Percentiles rank a stretch among this genome's conserved stretches.
These are phyloP conservation scores for Neofelis nebulosa DNA, from an alignment of 2,113 vertebrate species.

Conservation along the genomic window DNA sequence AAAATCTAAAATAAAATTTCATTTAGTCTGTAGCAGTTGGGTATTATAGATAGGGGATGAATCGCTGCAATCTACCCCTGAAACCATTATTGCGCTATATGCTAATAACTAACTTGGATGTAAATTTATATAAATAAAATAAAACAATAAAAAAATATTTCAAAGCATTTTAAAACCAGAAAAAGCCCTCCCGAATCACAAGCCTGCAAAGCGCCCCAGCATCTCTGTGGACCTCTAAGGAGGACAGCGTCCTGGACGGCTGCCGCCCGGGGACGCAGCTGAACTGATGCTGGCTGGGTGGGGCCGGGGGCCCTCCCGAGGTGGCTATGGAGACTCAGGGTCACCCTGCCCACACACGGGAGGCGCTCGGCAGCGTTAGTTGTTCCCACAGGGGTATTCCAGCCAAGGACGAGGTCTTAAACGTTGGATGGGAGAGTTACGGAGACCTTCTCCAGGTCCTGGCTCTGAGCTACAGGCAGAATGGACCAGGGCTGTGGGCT, in stretches of 20 bases:
- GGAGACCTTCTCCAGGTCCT: no score
- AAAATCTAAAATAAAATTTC: neutral
- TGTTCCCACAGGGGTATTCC: fast-evolving
- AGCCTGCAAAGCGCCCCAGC: fast-evolving
- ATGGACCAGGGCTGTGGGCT: fast-evolving
- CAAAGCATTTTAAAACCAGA: neutral
- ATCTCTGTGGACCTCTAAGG: neutral
- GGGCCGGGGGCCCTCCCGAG: fast-evolving
- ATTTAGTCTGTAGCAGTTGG: no score
- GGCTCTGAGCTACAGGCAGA: neutral
- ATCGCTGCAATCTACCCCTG: no score
- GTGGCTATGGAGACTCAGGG: neutral
- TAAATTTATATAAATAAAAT: no score
- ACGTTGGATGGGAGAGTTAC: no score
- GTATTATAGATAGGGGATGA: no score
- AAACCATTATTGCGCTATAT: no score
- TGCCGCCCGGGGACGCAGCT: neutral
- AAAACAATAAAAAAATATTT: neutral
- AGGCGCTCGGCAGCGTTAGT: fast-evolving
- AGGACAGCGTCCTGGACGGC: neutral
- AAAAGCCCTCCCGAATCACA: fast-evolving
- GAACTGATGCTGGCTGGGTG: neutral
- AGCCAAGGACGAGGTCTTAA: neutral
- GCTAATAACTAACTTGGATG: no score
- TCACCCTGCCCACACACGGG: neutral